Evolutionary conservation across 2,888 invertebrate genomes (phyloP).

Genomic region (Trachelus iudaicus): DNA sequence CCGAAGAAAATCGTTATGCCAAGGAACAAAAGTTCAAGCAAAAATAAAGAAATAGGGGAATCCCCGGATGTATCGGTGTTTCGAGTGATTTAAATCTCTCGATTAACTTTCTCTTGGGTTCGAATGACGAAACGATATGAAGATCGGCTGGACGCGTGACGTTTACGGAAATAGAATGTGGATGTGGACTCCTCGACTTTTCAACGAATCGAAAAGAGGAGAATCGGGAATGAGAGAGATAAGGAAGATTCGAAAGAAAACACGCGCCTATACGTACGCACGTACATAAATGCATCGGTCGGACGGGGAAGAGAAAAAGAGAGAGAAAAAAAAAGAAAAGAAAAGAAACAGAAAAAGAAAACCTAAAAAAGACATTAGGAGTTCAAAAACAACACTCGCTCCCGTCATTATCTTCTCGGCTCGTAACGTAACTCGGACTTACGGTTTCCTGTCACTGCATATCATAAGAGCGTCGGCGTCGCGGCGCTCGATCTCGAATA

Average conservation of each 20-base stretch:
- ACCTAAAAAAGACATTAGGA: neutral
- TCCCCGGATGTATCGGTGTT: neutral
- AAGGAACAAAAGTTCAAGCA: neutral
- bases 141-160: neutral
- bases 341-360: too few relatives aligned
- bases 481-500: neutral
- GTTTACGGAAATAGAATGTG: neutral
- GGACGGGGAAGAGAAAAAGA: neutral
- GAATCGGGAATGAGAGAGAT: neutral
- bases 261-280: neutral
- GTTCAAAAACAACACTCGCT: constrained; percentile 1
- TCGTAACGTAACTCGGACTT: constrained; percentile 3
- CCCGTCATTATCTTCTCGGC: constrained; percentile 3
- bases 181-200: neutral
- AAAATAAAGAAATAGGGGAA: neutral
- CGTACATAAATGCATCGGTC: neutral
- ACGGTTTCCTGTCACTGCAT: neutral
- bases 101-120: neutral
- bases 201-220: neutral
- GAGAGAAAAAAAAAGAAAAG: neutral
- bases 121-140: neutral
- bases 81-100: too few relatives aligned
- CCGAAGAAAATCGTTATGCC: too few relatives aligned
- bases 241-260: neutral
- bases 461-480: constrained; percentile 1